Percentiles rank a stretch among this genome's conserved stretches.
phyloP scores from a whole-genome alignment of 2,797 vertebrate genomes.

The Sebastes oblongus region DNA sequence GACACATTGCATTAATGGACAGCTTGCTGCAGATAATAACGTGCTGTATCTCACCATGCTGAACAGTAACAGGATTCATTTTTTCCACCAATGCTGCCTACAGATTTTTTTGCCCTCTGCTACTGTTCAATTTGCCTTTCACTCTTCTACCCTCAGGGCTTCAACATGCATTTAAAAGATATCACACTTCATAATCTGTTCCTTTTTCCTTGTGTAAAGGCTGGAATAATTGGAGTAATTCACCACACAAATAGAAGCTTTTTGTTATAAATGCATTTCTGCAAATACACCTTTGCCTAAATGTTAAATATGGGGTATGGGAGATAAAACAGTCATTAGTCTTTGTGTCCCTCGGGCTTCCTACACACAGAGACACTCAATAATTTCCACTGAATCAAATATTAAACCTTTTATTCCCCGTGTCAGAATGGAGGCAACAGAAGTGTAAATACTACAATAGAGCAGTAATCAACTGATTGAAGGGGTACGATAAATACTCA shows the following conservation, averaged over 20 bases:
- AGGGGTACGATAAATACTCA: neutral
- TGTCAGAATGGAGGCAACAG: conserved; percentile 1
- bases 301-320: conserved; percentile 27
- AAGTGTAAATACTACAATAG: conserved; percentile 6
- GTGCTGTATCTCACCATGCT: neutral
- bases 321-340: conserved; percentile 34
- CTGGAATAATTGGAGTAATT: conserved; percentile 44
- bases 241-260: conserved; percentile 39
- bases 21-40: conserved; percentile 27
- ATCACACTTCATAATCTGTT: conserved; percentile 17
- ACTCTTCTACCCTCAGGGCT: conserved; percentile 5
- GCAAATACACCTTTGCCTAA: conserved; percentile 18
- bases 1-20: neutral
- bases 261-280: conserved; percentile 31
- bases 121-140: conserved; percentile 12
- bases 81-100: conserved; percentile 14
- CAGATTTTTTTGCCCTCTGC: conserved; percentile 6
- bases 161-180: conserved; percentile 35
- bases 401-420: neutral
- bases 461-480: conserved; percentile 9
- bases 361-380: neutral
- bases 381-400: conserved; percentile 5
- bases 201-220: conserved; percentile 10
- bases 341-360: conserved; percentile 6
- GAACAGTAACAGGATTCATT: conserved; percentile 4